Evolutionary conservation across 2,113 vertebrate species (phyloP), one percentile per base, ranked within the genome.

Genomic region (Benitochromis conjunctus): DNA sequence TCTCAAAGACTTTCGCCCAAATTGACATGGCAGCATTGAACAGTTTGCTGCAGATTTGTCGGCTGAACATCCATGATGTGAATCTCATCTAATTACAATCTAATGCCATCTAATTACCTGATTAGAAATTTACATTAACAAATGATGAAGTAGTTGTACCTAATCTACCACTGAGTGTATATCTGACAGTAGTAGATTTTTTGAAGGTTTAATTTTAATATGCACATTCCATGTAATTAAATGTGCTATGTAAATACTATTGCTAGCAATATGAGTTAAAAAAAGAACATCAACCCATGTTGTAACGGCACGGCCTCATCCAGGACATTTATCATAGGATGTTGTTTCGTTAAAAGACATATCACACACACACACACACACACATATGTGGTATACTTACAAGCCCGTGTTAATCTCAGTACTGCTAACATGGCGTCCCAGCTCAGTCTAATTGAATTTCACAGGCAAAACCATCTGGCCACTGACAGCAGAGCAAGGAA

Each of bases 401-500:
- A 76, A 78, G 24, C 53, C 46, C 18, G 34, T 41, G 77, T 60
- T 78, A 41, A 83, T 53, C 64, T 41, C 71, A 36, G 43, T 56
- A n/a, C 62, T 79, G 58, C 57, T 81, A 57, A 18, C 34, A 21
- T 9, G 69, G 81, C 79, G 3, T 82, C 84, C 77, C 82, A 3
- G 46, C 83, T 79, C 10, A 1, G 64, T 79, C 81, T 93, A 94
- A 94, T 93, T 93, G 89, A 90, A 93, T 92, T 78, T 88, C 77
- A 86, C 31, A 16, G 77, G 66, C 83, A 7, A 81, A 93, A 94
- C 93, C 92, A 94, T 94, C 89, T 94, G 92, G 87, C 78, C 43
- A 29, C 88, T 90, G 92, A 92, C 90, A 92, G 90, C 84, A n/a
- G 71, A 86, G 82, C 86, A 83, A 51, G 55, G 31, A 16, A n/a